These are phyloP conservation scores for Dolichoris vasculosae DNA, from an alignment of 1,140 invertebrate genomes.

Conservation along the genomic window DNA sequence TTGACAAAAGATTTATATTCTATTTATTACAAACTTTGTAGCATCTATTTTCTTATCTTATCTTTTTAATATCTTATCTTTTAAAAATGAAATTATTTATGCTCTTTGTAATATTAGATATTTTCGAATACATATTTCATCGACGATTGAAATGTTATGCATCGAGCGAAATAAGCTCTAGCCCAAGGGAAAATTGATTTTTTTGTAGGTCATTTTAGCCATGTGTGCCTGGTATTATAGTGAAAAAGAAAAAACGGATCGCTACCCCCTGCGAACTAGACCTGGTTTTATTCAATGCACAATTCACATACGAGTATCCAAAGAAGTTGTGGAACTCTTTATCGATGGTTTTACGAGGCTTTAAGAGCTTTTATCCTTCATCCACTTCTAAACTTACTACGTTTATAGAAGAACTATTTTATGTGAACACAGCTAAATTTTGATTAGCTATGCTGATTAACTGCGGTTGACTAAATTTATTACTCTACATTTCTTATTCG, in stretches of 20 bases:
- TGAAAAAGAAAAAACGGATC: neutral
- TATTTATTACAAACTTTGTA: neutral
- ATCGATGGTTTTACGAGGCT: neutral
- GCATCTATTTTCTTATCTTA: neutral
- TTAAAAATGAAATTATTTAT: neutral
- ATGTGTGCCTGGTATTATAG: neutral
- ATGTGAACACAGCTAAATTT: neutral
- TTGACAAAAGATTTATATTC: neutral
- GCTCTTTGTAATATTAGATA: neutral
- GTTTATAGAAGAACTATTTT: neutral
- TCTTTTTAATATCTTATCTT: neutral
- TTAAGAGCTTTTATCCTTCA: neutral
- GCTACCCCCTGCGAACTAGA: neutral
- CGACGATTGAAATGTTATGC: neutral
- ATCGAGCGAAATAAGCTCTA: neutral
- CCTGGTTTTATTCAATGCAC: neutral
- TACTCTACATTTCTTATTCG: neutral
- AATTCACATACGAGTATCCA: neutral
- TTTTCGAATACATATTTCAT: neutral
- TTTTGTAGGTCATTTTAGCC: neutral
- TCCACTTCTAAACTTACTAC: neutral
- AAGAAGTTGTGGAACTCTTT: neutral
- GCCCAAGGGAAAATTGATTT: neutral
- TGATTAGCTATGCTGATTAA: neutral
- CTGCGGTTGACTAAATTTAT: neutral